A percentile compares a stretch with the other conserved stretches of the same genome.
Conservation (phyloP, 1,140 invertebrate genomes). For the Dreissena rostriformis region DNA sequence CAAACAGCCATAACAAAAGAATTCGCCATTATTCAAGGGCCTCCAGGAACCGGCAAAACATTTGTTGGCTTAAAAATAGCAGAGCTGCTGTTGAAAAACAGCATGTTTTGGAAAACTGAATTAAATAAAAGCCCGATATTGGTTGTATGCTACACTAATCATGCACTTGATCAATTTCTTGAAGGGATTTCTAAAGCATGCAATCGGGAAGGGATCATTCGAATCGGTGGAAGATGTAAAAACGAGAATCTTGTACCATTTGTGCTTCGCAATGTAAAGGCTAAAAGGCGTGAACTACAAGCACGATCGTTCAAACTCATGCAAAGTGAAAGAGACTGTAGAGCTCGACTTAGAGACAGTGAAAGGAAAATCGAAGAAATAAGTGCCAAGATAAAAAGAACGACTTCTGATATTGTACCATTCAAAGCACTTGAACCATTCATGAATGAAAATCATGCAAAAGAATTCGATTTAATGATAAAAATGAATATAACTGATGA, state of each 20-base stretch:
- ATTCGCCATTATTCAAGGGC: slow-evolving; percentile 87
- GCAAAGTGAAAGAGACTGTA: slow-evolving; percentile 24
- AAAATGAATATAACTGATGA: neutral
- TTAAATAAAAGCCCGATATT: slow-evolving; percentile 84
- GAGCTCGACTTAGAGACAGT: slow-evolving; percentile 30
- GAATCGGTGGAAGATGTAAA: slow-evolving; percentile 89
- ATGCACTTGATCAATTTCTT: slow-evolving; percentile 95
- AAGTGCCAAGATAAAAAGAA: slow-evolving; percentile 31
- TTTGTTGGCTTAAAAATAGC: slow-evolving; percentile 80
- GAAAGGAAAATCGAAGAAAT: slow-evolving; percentile 45
- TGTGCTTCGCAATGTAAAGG: slow-evolving; percentile 39
- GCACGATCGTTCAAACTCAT: slow-evolving; percentile 8
- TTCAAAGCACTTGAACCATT: neutral
- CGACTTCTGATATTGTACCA: slow-evolving; percentile 9
- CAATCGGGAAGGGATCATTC: slow-evolving; percentile 82
- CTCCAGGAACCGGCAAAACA: slow-evolving; percentile 79
- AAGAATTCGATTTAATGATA: slow-evolving; percentile 1
- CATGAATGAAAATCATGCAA: slow-evolving; percentile 43
- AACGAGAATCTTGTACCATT: slow-evolving; percentile 71
- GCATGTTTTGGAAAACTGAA: slow-evolving; percentile 64
- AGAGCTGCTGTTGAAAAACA: slow-evolving; percentile 77
- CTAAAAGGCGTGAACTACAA: neutral
- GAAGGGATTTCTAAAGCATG: slow-evolving; percentile 83
- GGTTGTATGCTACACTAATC: slow-evolving; percentile 93
- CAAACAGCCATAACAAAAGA: slow-evolving; percentile 81